These are phyloP conservation scores for Bathybates hornii DNA, from an alignment of 2,113 vertebrate genomes.

Conservation along the genomic window DNA sequence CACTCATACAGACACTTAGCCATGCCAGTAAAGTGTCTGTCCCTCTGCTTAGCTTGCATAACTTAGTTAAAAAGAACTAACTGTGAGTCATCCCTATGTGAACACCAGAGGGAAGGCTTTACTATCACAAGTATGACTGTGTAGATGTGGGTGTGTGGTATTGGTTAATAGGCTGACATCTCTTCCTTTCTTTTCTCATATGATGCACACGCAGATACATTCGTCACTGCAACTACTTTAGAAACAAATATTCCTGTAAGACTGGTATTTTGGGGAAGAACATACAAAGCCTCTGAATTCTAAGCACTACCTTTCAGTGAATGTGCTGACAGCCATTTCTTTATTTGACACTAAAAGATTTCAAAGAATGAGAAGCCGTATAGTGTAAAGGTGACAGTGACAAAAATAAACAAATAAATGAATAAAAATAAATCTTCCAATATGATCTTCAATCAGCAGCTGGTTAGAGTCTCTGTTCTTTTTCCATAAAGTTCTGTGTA, in stretches of 20 bases:
- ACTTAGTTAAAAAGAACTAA: neutral
- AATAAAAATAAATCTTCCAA: neutral
- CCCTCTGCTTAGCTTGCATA: constrained; percentile 9
- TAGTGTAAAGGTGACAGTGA: neutral
- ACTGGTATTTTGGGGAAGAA: neutral
- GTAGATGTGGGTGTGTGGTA: neutral
- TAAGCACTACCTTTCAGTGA: neutral
- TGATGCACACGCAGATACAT: neutral
- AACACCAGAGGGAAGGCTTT: neutral
- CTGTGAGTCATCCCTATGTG: constrained; percentile 2
- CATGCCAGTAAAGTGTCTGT: neutral
- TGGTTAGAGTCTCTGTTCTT: neutral
- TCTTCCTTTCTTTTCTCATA: neutral
- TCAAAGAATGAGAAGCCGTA: neutral
- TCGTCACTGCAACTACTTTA: neutral
- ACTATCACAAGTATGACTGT: neutral
- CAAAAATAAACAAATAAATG: neutral
- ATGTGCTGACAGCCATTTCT: neutral
- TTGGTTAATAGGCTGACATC: neutral
- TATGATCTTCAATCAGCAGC: neutral
- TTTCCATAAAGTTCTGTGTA: neutral
- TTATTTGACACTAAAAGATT: neutral
- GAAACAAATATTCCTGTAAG: neutral
- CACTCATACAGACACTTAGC: neutral
- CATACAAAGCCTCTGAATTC: neutral